Evolutionary conservation across 2,797 vertebrate genomes (phyloP).

Genomic region (Thalassophryne amazonica): DNA sequence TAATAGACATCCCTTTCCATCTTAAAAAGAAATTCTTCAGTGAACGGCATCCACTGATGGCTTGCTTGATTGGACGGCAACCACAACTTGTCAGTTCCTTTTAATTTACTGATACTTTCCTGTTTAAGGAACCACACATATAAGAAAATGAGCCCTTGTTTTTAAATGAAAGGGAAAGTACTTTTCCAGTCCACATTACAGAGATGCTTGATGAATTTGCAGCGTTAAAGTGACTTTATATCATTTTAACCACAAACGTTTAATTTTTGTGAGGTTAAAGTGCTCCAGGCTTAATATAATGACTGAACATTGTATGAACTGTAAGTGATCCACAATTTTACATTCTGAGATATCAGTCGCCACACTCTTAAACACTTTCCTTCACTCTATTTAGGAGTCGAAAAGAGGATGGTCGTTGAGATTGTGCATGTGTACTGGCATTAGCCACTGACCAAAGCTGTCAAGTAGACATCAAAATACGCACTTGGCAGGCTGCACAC

Average conservation of each 20-base stretch:
- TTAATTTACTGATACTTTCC: constrained; percentile 70
- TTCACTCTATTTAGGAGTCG: constrained; percentile 67
- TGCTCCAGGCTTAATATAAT: constrained; percentile 55
- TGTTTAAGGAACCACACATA: constrained; percentile 69
- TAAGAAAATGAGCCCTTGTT: constrained; percentile 62
- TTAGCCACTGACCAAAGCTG: constrained; percentile 74
- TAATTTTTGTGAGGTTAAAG: constrained; percentile 67
- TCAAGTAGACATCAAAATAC: constrained; percentile 80
- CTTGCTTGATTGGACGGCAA: constrained; percentile 53
- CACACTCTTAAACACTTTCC: constrained; percentile 70
- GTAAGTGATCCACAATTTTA: constrained; percentile 66
- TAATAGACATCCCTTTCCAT: constrained; percentile 48
- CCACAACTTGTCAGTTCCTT: constrained; percentile 70
- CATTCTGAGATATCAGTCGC: constrained; percentile 71
- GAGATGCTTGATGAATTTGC: constrained; percentile 62
- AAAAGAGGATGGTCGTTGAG: constrained; percentile 66
- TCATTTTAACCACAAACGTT: constrained; percentile 61
- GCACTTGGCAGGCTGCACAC: constrained; percentile 74
- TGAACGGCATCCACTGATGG: constrained; percentile 47
- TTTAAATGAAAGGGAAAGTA: constrained; percentile 63
- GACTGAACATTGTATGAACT: constrained; percentile 72
- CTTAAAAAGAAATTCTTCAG: constrained; percentile 30
- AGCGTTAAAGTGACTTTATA: constrained; percentile 61
- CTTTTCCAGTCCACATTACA: constrained; percentile 55
- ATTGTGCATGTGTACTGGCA: constrained; percentile 70